A percentile compares a stretch with the other conserved stretches of the same genome.
Evolutionary conservation across 2,888 invertebrate genomes (phyloP).

Genomic region (Leptinotarsa juncta): DNA sequence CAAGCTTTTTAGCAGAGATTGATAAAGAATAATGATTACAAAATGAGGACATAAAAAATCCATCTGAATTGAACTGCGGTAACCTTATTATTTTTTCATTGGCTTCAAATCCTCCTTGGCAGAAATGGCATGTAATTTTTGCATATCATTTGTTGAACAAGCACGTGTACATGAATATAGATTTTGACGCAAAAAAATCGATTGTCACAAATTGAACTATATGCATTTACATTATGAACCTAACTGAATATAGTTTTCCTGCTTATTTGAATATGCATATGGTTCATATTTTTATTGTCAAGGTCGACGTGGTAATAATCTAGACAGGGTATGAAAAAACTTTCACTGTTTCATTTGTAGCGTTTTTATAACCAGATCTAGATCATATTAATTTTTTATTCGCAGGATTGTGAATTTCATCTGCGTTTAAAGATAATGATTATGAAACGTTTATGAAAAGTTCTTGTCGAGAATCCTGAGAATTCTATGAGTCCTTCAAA

Average conservation of each 20-base stretch:
- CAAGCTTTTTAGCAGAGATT: not conserved
- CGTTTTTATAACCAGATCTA: constrained; percentile 10
- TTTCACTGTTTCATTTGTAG: constrained; percentile 24
- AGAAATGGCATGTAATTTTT: not conserved
- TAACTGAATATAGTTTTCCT: not conserved
- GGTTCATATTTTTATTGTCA: constrained; percentile 50
- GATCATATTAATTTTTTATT: not conserved
- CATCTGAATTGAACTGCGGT: not conserved
- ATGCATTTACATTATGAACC: constrained; percentile 11
- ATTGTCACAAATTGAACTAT: constrained; percentile 23
- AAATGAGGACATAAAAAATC: not conserved
- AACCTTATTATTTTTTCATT: constrained; percentile 1
- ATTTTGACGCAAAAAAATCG: not conserved
- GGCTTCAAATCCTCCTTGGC: not conserved
- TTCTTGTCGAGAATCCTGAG: too few species aligned
- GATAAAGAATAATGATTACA: not conserved
- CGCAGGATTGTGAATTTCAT: too few species aligned
- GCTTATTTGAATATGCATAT: constrained; percentile 25
- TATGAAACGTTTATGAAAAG: too few species aligned
- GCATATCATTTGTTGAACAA: not conserved
- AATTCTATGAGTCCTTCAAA: too few species aligned
- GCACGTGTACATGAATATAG: not conserved
- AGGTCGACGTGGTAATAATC: constrained; percentile 43
- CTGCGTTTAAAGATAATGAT: too few species aligned
- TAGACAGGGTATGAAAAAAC: constrained; percentile 18